A percentile compares a stretch with the other conserved stretches of the same genome.
phyloP scores from a whole-genome alignment of 2,797 vertebrate genomes.

The Megalops cyprinoides region DNA sequence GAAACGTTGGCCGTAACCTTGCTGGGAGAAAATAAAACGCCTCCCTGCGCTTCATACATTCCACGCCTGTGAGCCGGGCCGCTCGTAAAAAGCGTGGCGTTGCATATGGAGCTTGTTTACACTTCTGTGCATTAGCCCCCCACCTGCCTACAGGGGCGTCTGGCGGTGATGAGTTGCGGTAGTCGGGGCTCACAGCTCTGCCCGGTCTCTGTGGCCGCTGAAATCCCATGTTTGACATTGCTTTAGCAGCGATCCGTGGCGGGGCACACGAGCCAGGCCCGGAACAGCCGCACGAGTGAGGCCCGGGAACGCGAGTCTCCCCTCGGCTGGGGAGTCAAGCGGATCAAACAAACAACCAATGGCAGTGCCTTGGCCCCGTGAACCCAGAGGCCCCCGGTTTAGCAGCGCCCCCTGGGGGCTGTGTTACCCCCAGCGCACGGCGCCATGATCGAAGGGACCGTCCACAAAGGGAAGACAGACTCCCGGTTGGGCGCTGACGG shows the following conservation, averaged over 20 bases:
- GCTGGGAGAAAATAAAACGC: neutral
- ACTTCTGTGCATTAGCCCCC: neutral
- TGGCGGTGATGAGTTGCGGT: neutral
- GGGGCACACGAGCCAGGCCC: neutral
- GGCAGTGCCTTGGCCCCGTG: neutral
- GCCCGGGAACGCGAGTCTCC: too few species aligned
- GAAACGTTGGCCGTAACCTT: neutral
- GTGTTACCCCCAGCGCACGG: neutral
- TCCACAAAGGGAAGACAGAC: neutral
- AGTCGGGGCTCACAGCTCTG: neutral
- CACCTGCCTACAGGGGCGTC: neutral
- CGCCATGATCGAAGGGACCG: neutral
- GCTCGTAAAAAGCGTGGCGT: neutral
- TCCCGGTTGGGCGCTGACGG: neutral
- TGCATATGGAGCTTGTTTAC: neutral
- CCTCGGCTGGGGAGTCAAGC: neutral
- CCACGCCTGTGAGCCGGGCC: neutral
- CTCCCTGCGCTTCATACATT: neutral
- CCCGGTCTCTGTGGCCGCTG: too few species aligned
- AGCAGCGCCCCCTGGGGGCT: slow-evolving; percentile 1
- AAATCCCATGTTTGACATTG: neutral
- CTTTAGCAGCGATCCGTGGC: neutral
- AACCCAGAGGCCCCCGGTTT: neutral
- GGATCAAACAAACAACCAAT: neutral
- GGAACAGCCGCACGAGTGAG: too few species aligned